Evolutionary conservation across 2,797 vertebrate genomes (phyloP).

Genomic region (Chaetophractus vellerosus): DNA sequence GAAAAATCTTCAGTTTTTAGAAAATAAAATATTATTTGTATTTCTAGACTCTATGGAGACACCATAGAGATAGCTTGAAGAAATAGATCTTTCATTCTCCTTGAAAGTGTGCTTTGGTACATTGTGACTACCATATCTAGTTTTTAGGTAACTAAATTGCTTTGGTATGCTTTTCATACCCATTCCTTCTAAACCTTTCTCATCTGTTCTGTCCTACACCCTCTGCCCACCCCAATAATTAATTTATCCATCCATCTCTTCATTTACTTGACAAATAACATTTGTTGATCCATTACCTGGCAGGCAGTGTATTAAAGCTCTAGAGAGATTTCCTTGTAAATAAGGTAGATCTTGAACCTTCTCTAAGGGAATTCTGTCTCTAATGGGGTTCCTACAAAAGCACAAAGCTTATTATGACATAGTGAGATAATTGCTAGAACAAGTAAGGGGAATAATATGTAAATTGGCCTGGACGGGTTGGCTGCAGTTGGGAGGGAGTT

Average conservation of each 20-base stretch:
- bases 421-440: neutral
- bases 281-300: neutral
- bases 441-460: neutral
- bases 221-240: neutral
- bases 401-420: neutral
- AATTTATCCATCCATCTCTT: neutral
- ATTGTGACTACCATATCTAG: neutral
- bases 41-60: neutral
- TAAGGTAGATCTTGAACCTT: neutral
- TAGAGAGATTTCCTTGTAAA: neutral
- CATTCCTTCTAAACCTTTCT: neutral
- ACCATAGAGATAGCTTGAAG: neutral
- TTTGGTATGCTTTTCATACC: neutral
- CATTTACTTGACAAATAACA: slow-evolving; percentile 31
- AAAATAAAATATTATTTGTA: neutral
- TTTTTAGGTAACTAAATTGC: neutral
- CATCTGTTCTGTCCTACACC: neutral
- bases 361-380: neutral
- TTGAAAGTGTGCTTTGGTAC: neutral
- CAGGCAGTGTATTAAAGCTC: neutral
- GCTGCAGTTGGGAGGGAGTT: neutral
- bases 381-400: neutral
- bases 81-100: neutral
- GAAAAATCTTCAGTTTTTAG: neutral
- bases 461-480: neutral